Conservation (phyloP, 2,113 vertebrate genomes). For the Talpa occidentalis region DNA sequence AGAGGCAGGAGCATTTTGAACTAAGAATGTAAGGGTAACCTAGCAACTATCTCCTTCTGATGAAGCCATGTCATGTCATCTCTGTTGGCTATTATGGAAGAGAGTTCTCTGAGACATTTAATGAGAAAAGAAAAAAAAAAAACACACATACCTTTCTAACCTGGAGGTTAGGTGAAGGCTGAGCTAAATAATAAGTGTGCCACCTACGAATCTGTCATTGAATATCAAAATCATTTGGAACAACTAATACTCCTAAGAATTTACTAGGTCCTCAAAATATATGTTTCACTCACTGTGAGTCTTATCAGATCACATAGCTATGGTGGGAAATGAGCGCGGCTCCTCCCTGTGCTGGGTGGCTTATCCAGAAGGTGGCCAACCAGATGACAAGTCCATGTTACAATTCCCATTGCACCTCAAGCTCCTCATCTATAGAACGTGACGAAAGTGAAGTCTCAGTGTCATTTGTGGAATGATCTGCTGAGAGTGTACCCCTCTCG, state of each 20-base stretch:
- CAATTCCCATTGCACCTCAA: background rate
- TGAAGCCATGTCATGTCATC: constrained; percentile 30
- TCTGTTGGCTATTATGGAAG: constrained; percentile 12
- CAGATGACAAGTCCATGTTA: background rate
- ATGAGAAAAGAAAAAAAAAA: background rate
- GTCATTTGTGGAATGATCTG: background rate
- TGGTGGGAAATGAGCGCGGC: background rate
- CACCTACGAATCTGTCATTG: background rate
- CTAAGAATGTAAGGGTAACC: constrained; percentile 21
- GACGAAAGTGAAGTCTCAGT: background rate
- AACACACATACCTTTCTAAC: background rate
- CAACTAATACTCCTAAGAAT: background rate
- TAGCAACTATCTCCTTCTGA: constrained; percentile 40
- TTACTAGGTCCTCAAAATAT: background rate
- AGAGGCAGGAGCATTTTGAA: constrained; percentile 40
- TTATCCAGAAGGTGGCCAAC: background rate
- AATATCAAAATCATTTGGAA: background rate
- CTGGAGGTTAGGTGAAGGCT: background rate
- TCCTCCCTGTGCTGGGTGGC: background rate
- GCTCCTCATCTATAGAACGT: background rate
- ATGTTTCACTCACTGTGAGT: background rate
- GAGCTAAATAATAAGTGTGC: background rate
- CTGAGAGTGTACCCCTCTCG: background rate
- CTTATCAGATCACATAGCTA: background rate
- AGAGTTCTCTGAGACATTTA: constrained; percentile 24